Evolutionary conservation across 2,113 vertebrate genomes (phyloP), one percentile per base, ranked within the genome.

Genomic region (Protobothrops flavoviridis): DNA sequence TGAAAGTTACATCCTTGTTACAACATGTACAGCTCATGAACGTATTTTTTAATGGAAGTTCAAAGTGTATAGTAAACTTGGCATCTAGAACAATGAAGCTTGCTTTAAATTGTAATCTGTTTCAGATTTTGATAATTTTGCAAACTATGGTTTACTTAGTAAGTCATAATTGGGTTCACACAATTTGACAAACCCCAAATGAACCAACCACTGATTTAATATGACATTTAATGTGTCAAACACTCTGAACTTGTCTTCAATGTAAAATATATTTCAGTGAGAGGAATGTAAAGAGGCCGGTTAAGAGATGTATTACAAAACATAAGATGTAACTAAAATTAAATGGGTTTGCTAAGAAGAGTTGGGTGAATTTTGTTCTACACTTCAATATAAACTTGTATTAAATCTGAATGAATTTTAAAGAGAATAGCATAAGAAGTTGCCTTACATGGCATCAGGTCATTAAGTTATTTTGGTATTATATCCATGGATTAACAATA

Each of bases 21-120:
- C 6, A 24, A 1, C 0, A 33, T 94, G 95, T 94, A 93, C 94
- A 93, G 87, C 11, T 10, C 93, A 90, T 9, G 91, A 95, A 43
- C 4, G 12, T 56, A 43, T 85, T 57, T 55, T 81, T 57, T 1
- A 59, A 50, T 50, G 11, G 57, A 64, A n/a, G 26, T 61, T 90
- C 57, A n/a, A 45, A 20, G 29, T 48, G 43, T 33, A 23, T 91
- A 29, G 10, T 59, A 91, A 86, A 59, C 52, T 6, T 45, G 23
- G 17, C 33, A 43, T n/a, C 26, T 55, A 48, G 39, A 48, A 55
- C 39, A 21, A 81, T 81, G 26, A 12, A 15, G 13, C 90, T 48
- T 48, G 43, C 33, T 55, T n/a, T 39, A 81, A n/a, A 33, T 91
- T 55, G n/a, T 91, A 50, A 20, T 59, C 55, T 69, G 26, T 4